These are phyloP conservation scores for Philopotamus ludificatus DNA, from an alignment of 1,140 invertebrate genomes.

Conservation along the genomic window DNA sequence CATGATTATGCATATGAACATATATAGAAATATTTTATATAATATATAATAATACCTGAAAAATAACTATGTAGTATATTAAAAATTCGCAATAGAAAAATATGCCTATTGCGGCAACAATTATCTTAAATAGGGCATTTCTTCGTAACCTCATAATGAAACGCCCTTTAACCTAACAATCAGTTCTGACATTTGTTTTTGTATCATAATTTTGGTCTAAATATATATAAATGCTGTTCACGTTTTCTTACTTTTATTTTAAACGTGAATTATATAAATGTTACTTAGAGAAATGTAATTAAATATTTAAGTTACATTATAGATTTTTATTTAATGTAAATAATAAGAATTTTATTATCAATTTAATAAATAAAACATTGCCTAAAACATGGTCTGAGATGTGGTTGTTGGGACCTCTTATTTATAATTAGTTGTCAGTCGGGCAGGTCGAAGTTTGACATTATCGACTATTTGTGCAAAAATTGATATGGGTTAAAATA, in stretches of 20 bases:
- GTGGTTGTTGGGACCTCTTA: too few relatives aligned
- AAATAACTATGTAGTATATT: conserved; percentile 67
- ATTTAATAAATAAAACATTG: too few relatives aligned
- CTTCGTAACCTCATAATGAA: neutral
- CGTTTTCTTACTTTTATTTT: neutral
- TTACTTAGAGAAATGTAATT: too few relatives aligned
- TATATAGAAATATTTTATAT: too few relatives aligned
- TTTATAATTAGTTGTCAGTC: too few relatives aligned
- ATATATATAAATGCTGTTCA: neutral
- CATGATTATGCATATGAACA: neutral
- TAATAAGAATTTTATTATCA: too few relatives aligned
- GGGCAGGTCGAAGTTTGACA: too few relatives aligned
- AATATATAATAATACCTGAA: conserved; percentile 66
- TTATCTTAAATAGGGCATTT: neutral
- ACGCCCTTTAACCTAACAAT: neutral
- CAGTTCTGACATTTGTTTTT: neutral
- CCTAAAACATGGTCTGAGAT: too few relatives aligned
- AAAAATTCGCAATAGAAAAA: conserved; percentile 68
- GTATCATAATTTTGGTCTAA: neutral
- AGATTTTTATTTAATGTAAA: too few relatives aligned
- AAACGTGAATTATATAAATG: neutral
- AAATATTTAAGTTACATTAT: too few relatives aligned
- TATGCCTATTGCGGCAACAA: neutral
- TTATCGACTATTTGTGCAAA: too few relatives aligned
- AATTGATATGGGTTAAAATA: too few relatives aligned